Base-by-base conservation (phyloP, 1,140 invertebrate genomes). In the Reticulitermes speratus region DNA sequence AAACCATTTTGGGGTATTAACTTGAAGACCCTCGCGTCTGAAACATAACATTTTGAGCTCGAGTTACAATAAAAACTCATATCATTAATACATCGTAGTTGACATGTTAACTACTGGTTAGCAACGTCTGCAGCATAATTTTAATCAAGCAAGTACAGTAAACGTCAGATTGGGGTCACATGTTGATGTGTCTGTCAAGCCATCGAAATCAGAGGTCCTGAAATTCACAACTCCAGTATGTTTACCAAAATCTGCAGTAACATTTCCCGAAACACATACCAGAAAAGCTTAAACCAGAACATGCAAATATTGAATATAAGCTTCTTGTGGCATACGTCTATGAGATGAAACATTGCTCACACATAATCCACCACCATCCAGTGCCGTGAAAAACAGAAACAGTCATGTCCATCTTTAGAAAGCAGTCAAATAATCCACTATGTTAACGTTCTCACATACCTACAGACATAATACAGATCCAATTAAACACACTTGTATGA, bases 101-200 rank as follows among this genome's bases (percentile, higher is more conserved):
- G 32, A 86, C 25, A 75, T 23, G 9, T 30, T 21, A 38, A 83
- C 2, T 45, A 7, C 7, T 21, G 38, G 44, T 1, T 52, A 11
- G 32, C 11, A 45, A 55, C n/a, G n/a, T 9, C 30, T 19, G 11
- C 6, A 16, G 52, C 25, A 45, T 30, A 16, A 84, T 84, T 52
- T 52, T 32, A 52, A 32, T 19, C 82, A 19, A 14, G n/a, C 90
- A 90, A 88, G 89, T 55, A 90, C 90, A 90, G 90, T 90, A 92
- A 92, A 92, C 91, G 91, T 91, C 90, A 91, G 91, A 93, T 92
- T 91, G 91, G 92, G 92, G 92, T 93, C 92, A 93, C 92, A 93
- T 93, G 92, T 92, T 92, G 92, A 92, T 91, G n/a, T 30, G 45
- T 55, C 48, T 52, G 75, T 83, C 75, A 38, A 81, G 45, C 32